A percentile compares a stretch with the other conserved stretches of the same genome.
Conservation (phyloP, 2,113 vertebrate species). For the Actenoides lindsayi region DNA sequence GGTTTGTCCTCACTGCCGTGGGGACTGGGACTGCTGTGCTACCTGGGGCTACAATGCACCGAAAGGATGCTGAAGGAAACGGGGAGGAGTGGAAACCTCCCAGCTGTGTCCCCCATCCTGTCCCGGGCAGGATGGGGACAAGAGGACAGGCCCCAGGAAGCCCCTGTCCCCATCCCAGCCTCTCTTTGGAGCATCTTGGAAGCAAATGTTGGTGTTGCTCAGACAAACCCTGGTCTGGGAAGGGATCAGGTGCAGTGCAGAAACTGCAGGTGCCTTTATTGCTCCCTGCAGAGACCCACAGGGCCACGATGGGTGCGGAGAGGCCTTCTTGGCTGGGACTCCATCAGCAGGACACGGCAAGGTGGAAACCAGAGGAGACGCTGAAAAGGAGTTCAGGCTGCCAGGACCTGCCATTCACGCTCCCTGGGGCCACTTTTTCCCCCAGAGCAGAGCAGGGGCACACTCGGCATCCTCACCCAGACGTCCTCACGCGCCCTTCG, state of each 20-base stretch:
- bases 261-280: fast-evolving
- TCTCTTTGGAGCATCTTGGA: background rate
- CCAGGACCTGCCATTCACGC: fast-evolving
- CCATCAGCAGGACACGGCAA: background rate
- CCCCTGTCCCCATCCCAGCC: no score
- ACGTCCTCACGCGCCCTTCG: background rate
- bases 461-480: background rate
- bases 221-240: background rate
- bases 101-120: background rate
- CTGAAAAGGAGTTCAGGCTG: background rate
- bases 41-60: background rate
- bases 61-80: background rate
- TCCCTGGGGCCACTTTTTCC: background rate
- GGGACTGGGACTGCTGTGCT: background rate
- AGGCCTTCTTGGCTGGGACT: background rate
- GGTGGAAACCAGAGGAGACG: background rate
- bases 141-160: background rate
- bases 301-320: fast-evolving
- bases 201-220: background rate
- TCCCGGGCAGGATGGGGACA: background rate
- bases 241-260: background rate
- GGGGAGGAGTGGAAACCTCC: background rate
- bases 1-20: background rate
- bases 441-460: fast-evolving
- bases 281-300: background rate